Base-by-base conservation (phyloP, 2,113 vertebrate genomes). In the Calidris pygmaea region DNA sequence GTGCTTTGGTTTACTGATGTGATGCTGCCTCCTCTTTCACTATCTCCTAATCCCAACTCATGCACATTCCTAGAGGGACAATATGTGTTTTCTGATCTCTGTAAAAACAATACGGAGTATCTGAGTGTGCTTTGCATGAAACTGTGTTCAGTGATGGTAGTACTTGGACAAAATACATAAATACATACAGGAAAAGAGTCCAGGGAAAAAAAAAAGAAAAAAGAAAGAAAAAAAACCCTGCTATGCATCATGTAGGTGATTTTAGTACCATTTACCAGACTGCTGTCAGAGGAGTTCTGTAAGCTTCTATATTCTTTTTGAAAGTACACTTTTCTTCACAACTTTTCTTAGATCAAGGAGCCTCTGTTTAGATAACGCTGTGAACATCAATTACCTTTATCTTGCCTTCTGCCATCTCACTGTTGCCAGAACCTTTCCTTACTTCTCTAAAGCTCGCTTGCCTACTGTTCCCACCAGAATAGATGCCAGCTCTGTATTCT, bases 171-270 rank as follows among this genome's bases (percentile, higher is more conserved):
- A 89, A 87, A 62, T 43, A 15, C 7, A 6, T 67, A 18, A 87
- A 63, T 47, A 16, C 3, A 6, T 68, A 19, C 8, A 52, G 37
- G 37, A 59, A 45, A 89, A 60, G 43, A 45, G 43, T 52, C 3
- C 5, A 35, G 45, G 20, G 7, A 20, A 26, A 10, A 45, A 30
- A 45, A 30, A 16, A 5, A 3, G 56, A 26, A 5, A 27, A 27
- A 24, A 0, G 2, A 12, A 56, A 18, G 26, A 1, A 4, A 15
- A 37, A 24, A 41, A 24, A 0, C 6, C 4, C 3, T 30, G 12
- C 39, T 89, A 7, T 70, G 10, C 35, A 22, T 85, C 35, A 30
- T 29, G 13, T 29, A 65, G 24, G 34, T 60, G 55, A 56, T 43
- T 70, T 79, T 94, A 35, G 32, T 75, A 24, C 34, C 43, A 30